Evolutionary conservation across 2,888 invertebrate genomes (phyloP).

Genomic region (Pegoplata infirma): DNA sequence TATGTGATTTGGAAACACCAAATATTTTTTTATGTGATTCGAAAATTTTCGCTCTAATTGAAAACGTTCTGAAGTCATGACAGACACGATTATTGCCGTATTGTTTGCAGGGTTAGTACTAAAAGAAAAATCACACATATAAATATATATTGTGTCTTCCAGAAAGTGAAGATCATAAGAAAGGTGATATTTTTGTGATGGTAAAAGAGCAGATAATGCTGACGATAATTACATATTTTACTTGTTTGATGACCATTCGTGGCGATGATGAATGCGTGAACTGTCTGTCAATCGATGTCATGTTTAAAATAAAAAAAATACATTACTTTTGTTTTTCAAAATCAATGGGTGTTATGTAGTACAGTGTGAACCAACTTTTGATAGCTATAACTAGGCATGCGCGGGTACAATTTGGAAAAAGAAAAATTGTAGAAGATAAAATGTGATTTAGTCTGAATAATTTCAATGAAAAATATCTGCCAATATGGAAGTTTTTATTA

Average conservation of each 20-base stretch:
- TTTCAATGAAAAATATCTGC: too few relatives aligned
- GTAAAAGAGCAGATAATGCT: background rate
- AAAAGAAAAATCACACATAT: background rate
- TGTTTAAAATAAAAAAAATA: background rate
- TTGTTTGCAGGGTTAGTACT: background rate
- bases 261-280: background rate
- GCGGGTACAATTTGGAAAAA: too few relatives aligned
- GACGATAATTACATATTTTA: background rate
- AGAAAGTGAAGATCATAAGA: background rate
- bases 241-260: background rate
- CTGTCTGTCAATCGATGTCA: slow-evolving; percentile 1
- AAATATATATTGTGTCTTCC: background rate
- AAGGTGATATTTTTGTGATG: background rate
- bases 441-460: too few relatives aligned
- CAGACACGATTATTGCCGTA: too few relatives aligned
- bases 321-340: background rate
- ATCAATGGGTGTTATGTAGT: background rate
- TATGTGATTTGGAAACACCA: too few relatives aligned
- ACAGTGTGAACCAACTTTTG: too few relatives aligned
- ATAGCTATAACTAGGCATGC: too few relatives aligned
- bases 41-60: too few relatives aligned
- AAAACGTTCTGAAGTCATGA: too few relatives aligned
- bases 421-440: too few relatives aligned
- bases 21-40: too few relatives aligned
- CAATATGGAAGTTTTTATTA: too few relatives aligned